A percentile compares a stretch with the other conserved stretches of the same genome.
phyloP scores from a whole-genome alignment of 2,888 invertebrate genomes.

The Noctua comes region DNA sequence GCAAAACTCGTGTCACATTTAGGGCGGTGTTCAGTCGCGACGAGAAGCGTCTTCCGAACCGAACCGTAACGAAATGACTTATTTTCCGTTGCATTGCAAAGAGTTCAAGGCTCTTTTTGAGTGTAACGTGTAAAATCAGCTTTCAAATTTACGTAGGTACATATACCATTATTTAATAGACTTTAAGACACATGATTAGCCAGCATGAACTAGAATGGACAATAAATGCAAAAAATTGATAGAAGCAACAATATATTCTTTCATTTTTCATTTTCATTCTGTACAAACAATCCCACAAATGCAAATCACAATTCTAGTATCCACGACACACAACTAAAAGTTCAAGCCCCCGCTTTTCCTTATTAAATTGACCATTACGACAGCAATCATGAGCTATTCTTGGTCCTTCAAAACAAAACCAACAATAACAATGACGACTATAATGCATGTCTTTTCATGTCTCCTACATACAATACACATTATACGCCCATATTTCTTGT shows the following conservation, averaged over 20 bases:
- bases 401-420: conserved; percentile 48
- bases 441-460: conserved; percentile 55
- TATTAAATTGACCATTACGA: conserved; percentile 58
- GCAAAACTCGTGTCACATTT: not conserved
- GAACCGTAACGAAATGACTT: not conserved
- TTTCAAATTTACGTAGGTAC: not conserved
- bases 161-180: not conserved
- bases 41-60: not conserved
- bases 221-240: no score
- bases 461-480: conserved; percentile 55
- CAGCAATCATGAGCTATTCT: conserved; percentile 50
- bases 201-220: not conserved
- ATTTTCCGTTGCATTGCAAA: not conserved
- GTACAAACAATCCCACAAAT: conserved; percentile 1
- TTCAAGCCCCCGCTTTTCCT: conserved; percentile 33
- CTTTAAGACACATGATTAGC: not conserved
- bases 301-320: conserved; percentile 22
- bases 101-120: not conserved
- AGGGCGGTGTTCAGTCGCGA: not conserved
- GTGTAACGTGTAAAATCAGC: not conserved
- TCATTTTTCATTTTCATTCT: not conserved
- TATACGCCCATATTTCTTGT: conserved; percentile 63
- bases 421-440: conserved; percentile 38
- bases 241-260: not conserved
- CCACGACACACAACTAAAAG: not conserved